Evolutionary conservation across 2,888 invertebrate genomes (phyloP).

Genomic region (Amiota minor): DNA sequence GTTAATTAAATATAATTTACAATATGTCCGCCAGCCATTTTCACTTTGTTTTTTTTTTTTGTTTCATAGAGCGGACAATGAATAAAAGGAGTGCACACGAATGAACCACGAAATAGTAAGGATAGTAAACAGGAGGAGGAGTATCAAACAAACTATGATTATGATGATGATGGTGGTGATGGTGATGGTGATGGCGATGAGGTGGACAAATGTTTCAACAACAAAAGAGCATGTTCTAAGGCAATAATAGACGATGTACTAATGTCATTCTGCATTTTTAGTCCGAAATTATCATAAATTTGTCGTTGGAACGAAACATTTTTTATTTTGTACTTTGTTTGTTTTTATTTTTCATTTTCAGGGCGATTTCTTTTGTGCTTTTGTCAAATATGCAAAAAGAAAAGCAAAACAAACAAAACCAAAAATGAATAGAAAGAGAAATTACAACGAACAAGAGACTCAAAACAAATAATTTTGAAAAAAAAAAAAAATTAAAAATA

Average conservation of each 20-base stretch:
- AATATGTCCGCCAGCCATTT: conserved; percentile 66
- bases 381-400: conserved; percentile 20
- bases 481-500: conserved; percentile 36
- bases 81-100: conserved; percentile 18
- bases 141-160: background rate
- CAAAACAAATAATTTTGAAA: conserved; percentile 66
- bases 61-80: conserved; percentile 34
- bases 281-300: conserved; percentile 66
- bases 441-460: conserved; percentile 49
- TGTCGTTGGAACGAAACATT: conserved; percentile 59
- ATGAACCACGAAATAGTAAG: conserved; percentile 17
- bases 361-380: background rate
- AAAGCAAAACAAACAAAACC: conserved; percentile 30
- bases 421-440: conserved; percentile 55
- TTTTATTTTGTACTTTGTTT: background rate
- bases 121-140: background rate
- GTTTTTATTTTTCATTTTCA: too few species aligned
- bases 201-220: conserved; percentile 65
- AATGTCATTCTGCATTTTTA: conserved; percentile 63
- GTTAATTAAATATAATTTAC: conserved; percentile 68
- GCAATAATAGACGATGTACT: conserved; percentile 69
- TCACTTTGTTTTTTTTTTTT: conserved; percentile 49
- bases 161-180: background rate
- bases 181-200: conserved; percentile 46
- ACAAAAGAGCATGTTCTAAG: conserved; percentile 66